phyloP scores from a whole-genome alignment of 2,797 vertebrate species.

The Uromys caudimaculatus region DNA sequence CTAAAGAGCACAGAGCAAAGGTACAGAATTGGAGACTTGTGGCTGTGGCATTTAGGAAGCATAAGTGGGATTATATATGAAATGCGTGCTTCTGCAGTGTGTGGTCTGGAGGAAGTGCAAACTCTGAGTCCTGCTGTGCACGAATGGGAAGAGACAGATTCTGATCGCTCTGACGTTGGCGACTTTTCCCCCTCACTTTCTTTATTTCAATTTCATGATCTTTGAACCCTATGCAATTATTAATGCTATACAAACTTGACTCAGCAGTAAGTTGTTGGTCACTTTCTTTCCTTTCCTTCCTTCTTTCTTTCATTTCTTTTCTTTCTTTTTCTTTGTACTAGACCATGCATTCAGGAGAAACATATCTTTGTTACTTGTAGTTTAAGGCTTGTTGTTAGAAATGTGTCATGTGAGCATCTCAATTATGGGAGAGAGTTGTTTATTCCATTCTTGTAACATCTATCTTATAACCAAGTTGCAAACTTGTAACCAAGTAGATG shows the following conservation, averaged over 20 bases:
- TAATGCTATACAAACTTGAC: not conserved
- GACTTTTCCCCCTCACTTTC: slow-evolving; percentile 26
- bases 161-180: not conserved
- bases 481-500: not conserved
- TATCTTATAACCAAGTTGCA: slow-evolving; percentile 24
- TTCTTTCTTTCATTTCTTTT: no score
- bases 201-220: not conserved
- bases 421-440: not conserved
- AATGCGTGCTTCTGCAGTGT: not conserved
- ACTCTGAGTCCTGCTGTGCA: not conserved
- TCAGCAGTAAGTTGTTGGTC: not conserved
- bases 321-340: not conserved
- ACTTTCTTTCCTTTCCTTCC: not conserved
- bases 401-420: not conserved
- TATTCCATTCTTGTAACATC: slow-evolving; percentile 17
- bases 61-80: slow-evolving; percentile 7
- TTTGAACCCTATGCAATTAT: not conserved
- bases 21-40: slow-evolving; percentile 11
- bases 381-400: slow-evolving; percentile 50
- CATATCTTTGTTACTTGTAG: not conserved
- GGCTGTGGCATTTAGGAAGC: slow-evolving; percentile 46
- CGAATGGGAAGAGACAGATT: not conserved
- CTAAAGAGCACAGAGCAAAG: slow-evolving; percentile 41
- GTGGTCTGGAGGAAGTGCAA: slow-evolving; percentile 3
- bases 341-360: not conserved